phyloP scores from a whole-genome alignment of 2,113 vertebrate genomes.

The Gobio gobio region DNA sequence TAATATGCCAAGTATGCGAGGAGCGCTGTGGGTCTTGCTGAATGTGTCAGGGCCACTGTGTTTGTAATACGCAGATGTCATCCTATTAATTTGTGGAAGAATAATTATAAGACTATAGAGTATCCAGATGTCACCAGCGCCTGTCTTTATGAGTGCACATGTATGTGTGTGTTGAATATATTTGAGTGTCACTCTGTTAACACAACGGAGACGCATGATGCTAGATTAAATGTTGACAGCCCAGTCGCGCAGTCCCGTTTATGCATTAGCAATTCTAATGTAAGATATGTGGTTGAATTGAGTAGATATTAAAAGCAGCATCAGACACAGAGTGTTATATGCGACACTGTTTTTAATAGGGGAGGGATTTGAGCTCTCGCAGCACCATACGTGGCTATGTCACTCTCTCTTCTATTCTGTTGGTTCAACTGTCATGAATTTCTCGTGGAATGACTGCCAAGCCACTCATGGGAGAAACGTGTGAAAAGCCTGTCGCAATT shows the following conservation, averaged over 20 bases:
- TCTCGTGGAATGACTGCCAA: constrained; percentile 52
- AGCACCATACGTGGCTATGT: constrained; percentile 42
- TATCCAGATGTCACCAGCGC: constrained; percentile 50
- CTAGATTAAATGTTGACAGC: constrained; percentile 58
- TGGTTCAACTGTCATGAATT: constrained; percentile 50
- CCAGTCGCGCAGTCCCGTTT: constrained; percentile 30
- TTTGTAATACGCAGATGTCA: constrained; percentile 61
- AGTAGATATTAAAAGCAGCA: constrained; percentile 48
- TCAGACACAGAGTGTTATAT: constrained; percentile 50
- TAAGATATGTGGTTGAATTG: constrained; percentile 54
- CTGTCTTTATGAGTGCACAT: constrained; percentile 43
- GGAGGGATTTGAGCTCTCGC: constrained; percentile 40
- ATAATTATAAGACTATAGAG: constrained; percentile 58
- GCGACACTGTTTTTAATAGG: constrained; percentile 49
- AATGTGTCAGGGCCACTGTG: constrained; percentile 49
- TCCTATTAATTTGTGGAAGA: constrained; percentile 46
- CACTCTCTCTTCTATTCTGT: constrained; percentile 47
- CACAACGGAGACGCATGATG: constrained; percentile 49
- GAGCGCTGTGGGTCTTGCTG: not conserved
- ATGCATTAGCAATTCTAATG: constrained; percentile 66
- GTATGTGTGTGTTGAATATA: constrained; percentile 34
- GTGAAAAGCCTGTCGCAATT: constrained; percentile 56
- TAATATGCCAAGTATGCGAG: constrained; percentile 24
- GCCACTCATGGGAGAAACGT: constrained; percentile 52
- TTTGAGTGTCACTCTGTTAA: not conserved